Conservation (phyloP, 2,113 vertebrate genomes). For the Megaleporinus macrocephalus region DNA sequence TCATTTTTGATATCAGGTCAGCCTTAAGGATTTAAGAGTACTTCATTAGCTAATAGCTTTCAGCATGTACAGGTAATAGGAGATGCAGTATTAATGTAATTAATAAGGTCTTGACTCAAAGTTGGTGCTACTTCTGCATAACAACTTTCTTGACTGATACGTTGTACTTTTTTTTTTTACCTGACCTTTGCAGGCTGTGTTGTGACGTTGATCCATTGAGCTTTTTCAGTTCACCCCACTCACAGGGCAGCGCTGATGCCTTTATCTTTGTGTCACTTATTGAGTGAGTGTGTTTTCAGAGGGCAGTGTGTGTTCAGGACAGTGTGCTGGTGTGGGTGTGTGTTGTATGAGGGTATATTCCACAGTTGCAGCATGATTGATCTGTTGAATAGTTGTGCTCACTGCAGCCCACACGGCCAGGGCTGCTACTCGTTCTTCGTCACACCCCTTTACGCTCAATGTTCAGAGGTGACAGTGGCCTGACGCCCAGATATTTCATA, state of each 20-base stretch:
- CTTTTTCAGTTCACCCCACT: conserved; percentile 32
- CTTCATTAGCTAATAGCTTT: neutral
- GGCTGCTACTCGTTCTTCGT: conserved; percentile 73
- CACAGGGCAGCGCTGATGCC: neutral
- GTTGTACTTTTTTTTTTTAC: neutral
- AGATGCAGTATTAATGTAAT: neutral
- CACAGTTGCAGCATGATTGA: conserved; percentile 73
- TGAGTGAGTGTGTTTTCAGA: conserved; percentile 17
- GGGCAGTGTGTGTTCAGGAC: conserved; percentile 31
- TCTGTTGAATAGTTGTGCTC: conserved; percentile 66
- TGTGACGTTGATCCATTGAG: conserved; percentile 35
- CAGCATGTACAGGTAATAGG: neutral
- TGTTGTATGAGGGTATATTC: conserved; percentile 59
- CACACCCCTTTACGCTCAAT: conserved; percentile 69
- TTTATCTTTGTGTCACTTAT: conserved; percentile 20
- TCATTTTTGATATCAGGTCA: too few relatives aligned
- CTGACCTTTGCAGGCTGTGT: neutral
- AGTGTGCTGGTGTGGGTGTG: conserved; percentile 39
- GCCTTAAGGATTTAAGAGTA: neutral
- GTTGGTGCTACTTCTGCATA: neutral
- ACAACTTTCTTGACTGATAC: neutral
- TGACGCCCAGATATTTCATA: conserved; percentile 70
- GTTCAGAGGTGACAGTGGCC: conserved; percentile 60
- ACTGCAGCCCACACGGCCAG: conserved; percentile 66
- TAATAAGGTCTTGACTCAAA: neutral